Percentiles rank a stretch among this genome's conserved stretches.
Evolutionary conservation across 2,888 invertebrate genomes (phyloP).

Genomic region (Macaria liturata): DNA sequence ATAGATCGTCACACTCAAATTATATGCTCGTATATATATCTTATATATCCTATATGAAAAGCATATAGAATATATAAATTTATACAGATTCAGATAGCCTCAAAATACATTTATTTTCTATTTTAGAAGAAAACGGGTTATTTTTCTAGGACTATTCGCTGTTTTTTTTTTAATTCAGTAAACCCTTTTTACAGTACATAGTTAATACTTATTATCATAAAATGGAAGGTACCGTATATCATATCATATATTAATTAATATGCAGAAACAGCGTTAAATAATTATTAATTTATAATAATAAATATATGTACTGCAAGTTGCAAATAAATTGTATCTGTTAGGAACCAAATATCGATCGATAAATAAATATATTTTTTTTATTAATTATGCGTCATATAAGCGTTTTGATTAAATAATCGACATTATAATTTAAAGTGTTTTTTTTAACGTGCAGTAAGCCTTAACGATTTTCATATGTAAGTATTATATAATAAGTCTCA

Average conservation of each 20-base stretch:
- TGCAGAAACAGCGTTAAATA: conserved; percentile 30
- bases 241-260: conserved; percentile 40
- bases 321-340: conserved; percentile 54
- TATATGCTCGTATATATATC: no score
- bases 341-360: conserved; percentile 61
- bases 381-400: conserved; percentile 20
- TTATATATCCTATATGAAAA: no score
- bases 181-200: neutral
- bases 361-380: conserved; percentile 37
- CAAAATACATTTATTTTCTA: no score
- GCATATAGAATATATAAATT: no score
- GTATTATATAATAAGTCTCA: no score
- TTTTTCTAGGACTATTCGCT: no score
- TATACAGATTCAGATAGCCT: no score
- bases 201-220: conserved; percentile 34
- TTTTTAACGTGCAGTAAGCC: no score
- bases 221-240: conserved; percentile 63
- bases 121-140: no score
- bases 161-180: neutral
- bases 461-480: no score
- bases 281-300: conserved; percentile 20
- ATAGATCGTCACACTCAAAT: no score
- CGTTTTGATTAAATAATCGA: conserved; percentile 3
- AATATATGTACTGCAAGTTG: conserved; percentile 52
- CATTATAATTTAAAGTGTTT: no score